Evolutionary conservation across 2,797 vertebrate species (phyloP).

Genomic region (Tokudaia muenninki): DNA sequence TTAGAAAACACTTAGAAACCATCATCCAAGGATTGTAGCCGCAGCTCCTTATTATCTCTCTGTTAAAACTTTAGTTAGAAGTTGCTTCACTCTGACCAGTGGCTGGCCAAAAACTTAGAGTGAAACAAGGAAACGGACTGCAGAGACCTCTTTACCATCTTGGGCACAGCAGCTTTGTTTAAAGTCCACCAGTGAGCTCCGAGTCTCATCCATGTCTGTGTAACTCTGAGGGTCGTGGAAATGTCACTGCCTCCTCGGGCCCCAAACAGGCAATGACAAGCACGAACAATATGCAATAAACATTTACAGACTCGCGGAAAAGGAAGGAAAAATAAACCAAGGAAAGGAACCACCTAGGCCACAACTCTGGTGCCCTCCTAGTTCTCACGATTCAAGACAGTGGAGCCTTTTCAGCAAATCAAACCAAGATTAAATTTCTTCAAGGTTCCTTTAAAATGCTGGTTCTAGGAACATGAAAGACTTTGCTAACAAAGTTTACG

Average conservation of each 20-base stretch:
- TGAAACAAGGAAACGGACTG: background rate
- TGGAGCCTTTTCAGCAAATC: background rate
- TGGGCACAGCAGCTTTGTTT: background rate
- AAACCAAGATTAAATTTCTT: background rate
- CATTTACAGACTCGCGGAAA: background rate
- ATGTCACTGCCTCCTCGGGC: background rate
- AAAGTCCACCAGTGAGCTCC: background rate
- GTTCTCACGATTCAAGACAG: background rate
- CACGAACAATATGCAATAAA: background rate
- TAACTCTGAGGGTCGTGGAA: background rate
- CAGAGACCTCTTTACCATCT: background rate
- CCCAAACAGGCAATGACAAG: background rate
- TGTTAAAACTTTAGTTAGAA: background rate
- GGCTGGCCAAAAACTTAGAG: background rate
- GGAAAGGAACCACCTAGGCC: background rate
- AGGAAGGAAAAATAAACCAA: background rate
- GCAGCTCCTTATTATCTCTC: background rate
- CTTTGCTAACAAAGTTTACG: constrained; percentile 1
- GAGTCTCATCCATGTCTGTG: too few relatives aligned
- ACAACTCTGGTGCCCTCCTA: too few relatives aligned
- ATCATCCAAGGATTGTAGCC: constrained; percentile 4
- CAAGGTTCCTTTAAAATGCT: constrained; percentile 20
- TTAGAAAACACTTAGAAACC: constrained; percentile 60
- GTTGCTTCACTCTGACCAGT: background rate
- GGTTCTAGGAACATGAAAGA: background rate